Conservation (phyloP, 2,113 vertebrate species). For the Axis porcinus region DNA sequence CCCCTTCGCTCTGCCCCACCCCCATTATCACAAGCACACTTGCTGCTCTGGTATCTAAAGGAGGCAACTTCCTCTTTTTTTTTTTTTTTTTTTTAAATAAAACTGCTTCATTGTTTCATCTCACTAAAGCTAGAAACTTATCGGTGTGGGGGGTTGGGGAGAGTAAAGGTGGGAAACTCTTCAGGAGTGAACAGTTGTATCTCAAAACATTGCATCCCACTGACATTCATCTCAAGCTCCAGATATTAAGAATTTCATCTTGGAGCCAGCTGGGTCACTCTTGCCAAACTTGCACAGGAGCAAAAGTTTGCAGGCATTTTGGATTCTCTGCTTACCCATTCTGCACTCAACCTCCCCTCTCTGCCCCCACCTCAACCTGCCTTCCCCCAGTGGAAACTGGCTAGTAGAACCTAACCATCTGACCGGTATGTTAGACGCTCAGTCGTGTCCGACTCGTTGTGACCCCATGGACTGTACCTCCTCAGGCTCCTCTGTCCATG, state of each 20-base stretch:
- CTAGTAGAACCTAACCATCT: not conserved
- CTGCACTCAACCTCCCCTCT: not conserved
- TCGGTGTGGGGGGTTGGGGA: accelerated
- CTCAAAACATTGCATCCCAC: not conserved
- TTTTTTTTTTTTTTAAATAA: not conserved
- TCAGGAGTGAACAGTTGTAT: not conserved
- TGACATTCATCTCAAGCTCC: not conserved
- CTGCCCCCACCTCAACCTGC: not conserved
- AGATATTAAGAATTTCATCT: not conserved
- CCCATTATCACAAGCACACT: not conserved
- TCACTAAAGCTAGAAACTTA: not conserved
- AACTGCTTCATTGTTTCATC: not conserved
- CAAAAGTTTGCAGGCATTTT: not conserved
- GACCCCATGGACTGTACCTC: not conserved
- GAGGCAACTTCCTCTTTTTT: not conserved
- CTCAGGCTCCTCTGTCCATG: not conserved
- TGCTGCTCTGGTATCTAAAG: not conserved
- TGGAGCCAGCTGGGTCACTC: not conserved
- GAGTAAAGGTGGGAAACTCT: accelerated
- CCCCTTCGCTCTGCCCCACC: not conserved
- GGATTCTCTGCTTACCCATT: not conserved
- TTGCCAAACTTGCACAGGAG: not conserved
- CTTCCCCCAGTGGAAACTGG: not conserved
- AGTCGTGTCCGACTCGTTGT: not conserved
- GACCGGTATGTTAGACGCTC: not conserved